Base-by-base conservation (phyloP, 2,888 invertebrate species). In the Chalcis sispes region DNA sequence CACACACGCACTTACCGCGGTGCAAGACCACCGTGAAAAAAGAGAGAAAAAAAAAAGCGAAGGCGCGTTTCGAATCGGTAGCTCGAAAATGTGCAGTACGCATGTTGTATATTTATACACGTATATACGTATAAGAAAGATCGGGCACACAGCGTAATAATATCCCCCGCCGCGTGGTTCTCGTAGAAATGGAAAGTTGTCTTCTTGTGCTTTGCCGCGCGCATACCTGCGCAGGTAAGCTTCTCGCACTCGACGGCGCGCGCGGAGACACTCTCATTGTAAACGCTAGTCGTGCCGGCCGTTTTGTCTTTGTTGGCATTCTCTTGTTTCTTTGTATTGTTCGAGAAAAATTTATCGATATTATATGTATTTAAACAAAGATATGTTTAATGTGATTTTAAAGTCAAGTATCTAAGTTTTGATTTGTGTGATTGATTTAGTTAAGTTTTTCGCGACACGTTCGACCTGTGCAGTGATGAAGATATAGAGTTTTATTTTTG, bases 101-200 rank as follows among this genome's bases (percentile, higher is more conserved):
- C 10, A 36, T 36, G 4, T 36, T 36, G 5, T 36, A 36, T 36
- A 36, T 36, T 7, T 36, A 36, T 36, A 0, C 13, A 18, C 8
- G 29, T n/a, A n/a, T n/a, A n/a, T n/a, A n/a, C n/a, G n/a, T n/a
- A n/a, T n/a, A 65, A 64, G 69, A 69, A 67, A 67, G 62, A 54
- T 59, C 70, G 75, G n/a, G 25, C 18, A 40, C 40, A 27, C 23
- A 42, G 13, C 40, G 59, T 46, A 56, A 72, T 70, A 56, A 67
- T 69, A 7, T 29, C 58, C 69, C 54, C 72, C 56, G 20, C 66
- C 66, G 2, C 10, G 15, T 23, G 62, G 42, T 59, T 67, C 78
- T 56, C 79, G 75, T 79, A 83, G 84, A 86, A 86, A 86, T 85
- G 83, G 86, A 86, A 86, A 86, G 86, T 85, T 82, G 82, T 85